Evolutionary conservation across 2,888 invertebrate species (phyloP).

Genomic region (Dromius quadrimaculatus): DNA sequence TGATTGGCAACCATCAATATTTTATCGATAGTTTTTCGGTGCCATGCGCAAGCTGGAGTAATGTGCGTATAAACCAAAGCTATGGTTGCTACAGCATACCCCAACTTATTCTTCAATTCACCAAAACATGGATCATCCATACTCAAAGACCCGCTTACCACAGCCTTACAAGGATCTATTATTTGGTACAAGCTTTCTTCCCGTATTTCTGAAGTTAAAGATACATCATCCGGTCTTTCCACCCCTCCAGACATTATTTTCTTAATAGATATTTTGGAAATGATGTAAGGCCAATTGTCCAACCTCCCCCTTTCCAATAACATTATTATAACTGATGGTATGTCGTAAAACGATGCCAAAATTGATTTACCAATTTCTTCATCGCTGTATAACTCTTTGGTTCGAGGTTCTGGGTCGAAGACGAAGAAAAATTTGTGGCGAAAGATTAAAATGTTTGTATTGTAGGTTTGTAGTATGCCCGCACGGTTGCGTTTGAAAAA

Average conservation of each 20-base stretch:
- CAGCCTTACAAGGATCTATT: conserved; percentile 66
- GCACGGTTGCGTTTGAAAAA: conserved; percentile 70
- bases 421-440: conserved; percentile 72
- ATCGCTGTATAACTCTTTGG: conserved; percentile 69
- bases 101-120: conserved; percentile 72
- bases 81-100: conserved; percentile 71
- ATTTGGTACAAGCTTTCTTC: conserved; percentile 42
- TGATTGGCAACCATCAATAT: conserved; percentile 72
- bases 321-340: conserved; percentile 68
- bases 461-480: conserved; percentile 66
- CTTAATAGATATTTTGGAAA: conserved; percentile 68
- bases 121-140: conserved; percentile 72
- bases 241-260: conserved; percentile 66
- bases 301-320: conserved; percentile 68
- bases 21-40: conserved; percentile 71
- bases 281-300: conserved; percentile 68
- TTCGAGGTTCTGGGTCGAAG: conserved; percentile 74
- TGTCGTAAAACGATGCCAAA: conserved; percentile 70
- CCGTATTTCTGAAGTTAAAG: conserved; percentile 19
- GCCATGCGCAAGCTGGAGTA: conserved; percentile 74
- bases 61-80: conserved; percentile 76
- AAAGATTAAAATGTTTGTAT: conserved; percentile 71
- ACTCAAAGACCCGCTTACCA: conserved; percentile 72
- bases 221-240: conserved; percentile 50
- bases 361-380: conserved; percentile 70